Conservation (phyloP, 2,888 invertebrate species). For the Ophion ellenae region DNA sequence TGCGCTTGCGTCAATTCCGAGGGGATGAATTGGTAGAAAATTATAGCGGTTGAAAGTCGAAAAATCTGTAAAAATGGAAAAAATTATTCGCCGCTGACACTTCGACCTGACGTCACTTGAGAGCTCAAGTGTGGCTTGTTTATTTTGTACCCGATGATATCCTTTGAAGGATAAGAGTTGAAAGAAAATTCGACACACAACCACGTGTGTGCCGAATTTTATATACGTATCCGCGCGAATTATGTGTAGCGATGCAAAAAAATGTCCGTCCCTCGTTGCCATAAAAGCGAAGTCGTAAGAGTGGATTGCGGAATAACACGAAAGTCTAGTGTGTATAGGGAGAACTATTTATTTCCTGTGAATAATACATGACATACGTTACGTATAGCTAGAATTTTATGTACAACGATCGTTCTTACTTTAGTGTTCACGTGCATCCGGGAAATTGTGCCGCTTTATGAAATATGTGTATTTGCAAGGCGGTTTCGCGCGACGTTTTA, state of each 20-base stretch:
- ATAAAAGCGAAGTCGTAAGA: slow-evolving; percentile 30
- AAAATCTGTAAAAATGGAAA: neutral
- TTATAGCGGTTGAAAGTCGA: no score
- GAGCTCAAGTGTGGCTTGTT: neutral
- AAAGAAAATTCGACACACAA: neutral
- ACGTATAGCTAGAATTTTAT: slow-evolving; percentile 51
- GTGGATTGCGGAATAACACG: slow-evolving; percentile 8
- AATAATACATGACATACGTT: slow-evolving; percentile 60
- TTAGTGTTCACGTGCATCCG: neutral
- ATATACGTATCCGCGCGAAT: neutral
- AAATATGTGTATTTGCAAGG: neutral
- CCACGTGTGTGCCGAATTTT: no score
- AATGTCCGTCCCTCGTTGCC: slow-evolving; percentile 59
- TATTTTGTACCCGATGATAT: neutral
- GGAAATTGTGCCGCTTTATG: neutral
- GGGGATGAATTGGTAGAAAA: no score
- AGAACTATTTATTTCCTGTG: slow-evolving; percentile 73
- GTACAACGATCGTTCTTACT: slow-evolving; percentile 50
- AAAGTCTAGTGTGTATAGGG: slow-evolving; percentile 40
- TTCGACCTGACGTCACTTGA: neutral
- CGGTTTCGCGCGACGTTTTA: neutral
- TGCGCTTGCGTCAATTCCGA: no score
- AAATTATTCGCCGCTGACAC: neutral
- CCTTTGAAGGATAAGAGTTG: neutral
- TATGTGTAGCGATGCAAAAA: slow-evolving; percentile 47